phyloP scores from a whole-genome alignment of 64 coral and sea anemone species.

The Stylophora pistillata region DNA sequence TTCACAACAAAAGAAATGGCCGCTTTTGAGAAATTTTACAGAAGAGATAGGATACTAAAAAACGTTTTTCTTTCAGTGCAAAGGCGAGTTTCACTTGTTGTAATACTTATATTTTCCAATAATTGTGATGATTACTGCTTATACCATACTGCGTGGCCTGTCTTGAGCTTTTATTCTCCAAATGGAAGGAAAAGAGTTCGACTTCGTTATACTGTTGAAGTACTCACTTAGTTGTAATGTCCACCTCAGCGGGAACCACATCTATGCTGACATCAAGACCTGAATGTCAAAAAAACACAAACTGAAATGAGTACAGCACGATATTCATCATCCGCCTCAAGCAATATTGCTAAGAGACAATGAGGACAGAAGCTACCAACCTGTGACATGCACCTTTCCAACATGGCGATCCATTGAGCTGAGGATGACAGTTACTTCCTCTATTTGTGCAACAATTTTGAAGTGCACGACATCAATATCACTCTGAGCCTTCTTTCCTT shows the following conservation, averaged over 20 bases:
- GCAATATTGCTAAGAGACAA: background rate
- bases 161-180: too few species aligned
- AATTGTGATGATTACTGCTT: too few species aligned
- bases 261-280: slow-evolving; percentile 54
- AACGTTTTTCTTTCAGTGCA: too few species aligned
- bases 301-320: background rate
- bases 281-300: background rate
- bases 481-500: background rate
- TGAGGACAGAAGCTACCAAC: background rate
- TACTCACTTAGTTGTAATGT: slow-evolving; percentile 60
- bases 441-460: slow-evolving; percentile 35
- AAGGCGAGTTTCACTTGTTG: too few species aligned
- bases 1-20: too few species aligned
- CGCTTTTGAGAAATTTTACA: too few species aligned
- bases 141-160: too few species aligned
- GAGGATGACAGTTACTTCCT: slow-evolving; percentile 42
- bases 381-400: slow-evolving; percentile 44
- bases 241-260: slow-evolving; percentile 22
- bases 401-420: slow-evolving; percentile 38
- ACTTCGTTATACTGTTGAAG: too few species aligned
- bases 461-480: slow-evolving; percentile 13
- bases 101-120: too few species aligned
- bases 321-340: background rate
- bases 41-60: too few species aligned
- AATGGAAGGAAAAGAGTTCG: too few species aligned